Evolutionary conservation across 2,113 vertebrate species (phyloP), one percentile per base, ranked within the genome.

Genomic region (Pangasianodon gigas): DNA sequence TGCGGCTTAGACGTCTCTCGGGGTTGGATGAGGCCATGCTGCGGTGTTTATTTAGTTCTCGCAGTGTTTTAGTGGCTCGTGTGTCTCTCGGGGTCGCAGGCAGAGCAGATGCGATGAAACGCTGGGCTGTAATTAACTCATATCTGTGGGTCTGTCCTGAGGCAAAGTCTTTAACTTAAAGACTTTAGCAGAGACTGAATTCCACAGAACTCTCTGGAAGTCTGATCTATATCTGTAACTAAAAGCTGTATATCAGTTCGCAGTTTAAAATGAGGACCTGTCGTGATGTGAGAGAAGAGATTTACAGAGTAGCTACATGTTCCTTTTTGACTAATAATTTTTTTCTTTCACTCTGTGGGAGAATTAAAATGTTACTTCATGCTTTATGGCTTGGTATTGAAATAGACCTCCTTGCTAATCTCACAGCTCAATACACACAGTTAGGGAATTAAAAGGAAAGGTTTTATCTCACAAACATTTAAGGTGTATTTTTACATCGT

Each of bases 151-250:
- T 86, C 84, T 48, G 77, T 58, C 80, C 84, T 83, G 79, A 80
- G 77, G 56, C 79, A 71, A 37, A 84, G 19, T 62, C 74, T 67
- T 56, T 60, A 90, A 81, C 80, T 87, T 90, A 60, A 91, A 86
- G 82, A 91, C 92, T 91, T 92, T 83, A 90, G 90, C 89, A 89
- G 88, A 92, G 84, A 65, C 32, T 51, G 65, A 71, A 79, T 86
- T 65, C 86, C 91, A 77, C 86, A 51, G 65, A 82, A 46, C 79
- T 44, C 75, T 29, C 5, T 44, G 46, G 77, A 83, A 79, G 58
- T n/a, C 86, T 29, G 80, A 46, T 83, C 19, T 41, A 32, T 26
- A 65, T 82, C 46, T 82, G 10, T 75, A 77, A 67, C 62, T 52
- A 51, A 52, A 71, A 69, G 85, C 62, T 26, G 19, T 41, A 52